Evolutionary conservation across 92 coral and sea anemone genomes (phyloP).

Genomic region (Micromussa lordhowensis): DNA sequence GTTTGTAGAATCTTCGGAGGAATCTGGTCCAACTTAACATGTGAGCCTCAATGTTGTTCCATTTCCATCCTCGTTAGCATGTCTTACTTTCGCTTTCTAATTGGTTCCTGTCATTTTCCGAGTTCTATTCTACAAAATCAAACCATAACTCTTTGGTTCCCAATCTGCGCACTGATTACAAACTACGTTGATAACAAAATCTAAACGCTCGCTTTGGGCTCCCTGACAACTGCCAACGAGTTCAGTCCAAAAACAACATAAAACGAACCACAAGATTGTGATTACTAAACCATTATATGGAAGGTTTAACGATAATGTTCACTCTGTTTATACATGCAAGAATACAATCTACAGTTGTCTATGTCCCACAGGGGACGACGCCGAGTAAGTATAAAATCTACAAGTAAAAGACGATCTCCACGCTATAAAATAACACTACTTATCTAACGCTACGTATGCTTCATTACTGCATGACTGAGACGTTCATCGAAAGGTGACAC

Average conservation of each 20-base stretch:
- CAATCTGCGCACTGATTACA: background rate
- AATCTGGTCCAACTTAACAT: background rate
- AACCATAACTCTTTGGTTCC: background rate
- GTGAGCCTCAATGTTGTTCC: background rate
- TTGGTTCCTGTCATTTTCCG: background rate
- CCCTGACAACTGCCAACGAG: background rate
- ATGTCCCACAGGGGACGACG: no score
- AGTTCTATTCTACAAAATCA: background rate
- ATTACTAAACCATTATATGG: background rate
- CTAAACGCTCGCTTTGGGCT: background rate
- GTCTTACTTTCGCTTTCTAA: background rate
- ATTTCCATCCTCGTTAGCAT: background rate
- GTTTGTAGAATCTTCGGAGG: background rate
- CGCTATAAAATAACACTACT: conserved; percentile 7
- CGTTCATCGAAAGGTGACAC: background rate
- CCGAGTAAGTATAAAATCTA: background rate
- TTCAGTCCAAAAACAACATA: background rate
- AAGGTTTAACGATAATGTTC: background rate
- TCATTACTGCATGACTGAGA: background rate
- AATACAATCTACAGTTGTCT: background rate
- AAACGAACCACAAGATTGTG: background rate
- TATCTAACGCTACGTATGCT: background rate
- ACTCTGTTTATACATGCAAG: background rate
- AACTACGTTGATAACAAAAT: background rate
- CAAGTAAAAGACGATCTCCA: conserved; percentile 11